Percentiles rank a stretch among this genome's conserved stretches.
phyloP scores from a whole-genome alignment of 2,888 invertebrate genomes.

The Didymodactylos carnosus region DNA sequence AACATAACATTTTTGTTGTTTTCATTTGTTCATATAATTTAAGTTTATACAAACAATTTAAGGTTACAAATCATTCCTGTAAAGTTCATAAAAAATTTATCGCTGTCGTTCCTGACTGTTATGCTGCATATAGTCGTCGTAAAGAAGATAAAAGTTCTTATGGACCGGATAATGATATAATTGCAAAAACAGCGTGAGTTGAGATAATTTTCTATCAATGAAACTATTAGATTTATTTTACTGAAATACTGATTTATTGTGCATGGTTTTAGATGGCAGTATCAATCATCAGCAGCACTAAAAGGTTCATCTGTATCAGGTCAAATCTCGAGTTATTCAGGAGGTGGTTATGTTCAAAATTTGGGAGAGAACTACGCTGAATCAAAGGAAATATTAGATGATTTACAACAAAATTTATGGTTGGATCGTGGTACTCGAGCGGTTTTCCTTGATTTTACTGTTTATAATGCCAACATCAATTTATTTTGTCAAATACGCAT shows the following conservation, averaged over 20 bases:
- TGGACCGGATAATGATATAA: not conserved
- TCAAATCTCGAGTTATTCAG: conserved; percentile 30
- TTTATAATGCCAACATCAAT: conserved; percentile 54
- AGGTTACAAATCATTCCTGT: conserved; percentile 41
- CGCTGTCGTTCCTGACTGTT: conserved; percentile 45
- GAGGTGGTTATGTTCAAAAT: conserved; percentile 32
- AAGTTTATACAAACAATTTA: conserved; percentile 12
- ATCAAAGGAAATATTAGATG: conserved; percentile 32
- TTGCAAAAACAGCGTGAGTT: conserved; percentile 21
- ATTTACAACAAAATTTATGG: conserved; percentile 42
- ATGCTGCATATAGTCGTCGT: conserved; percentile 38
- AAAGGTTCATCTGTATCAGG: conserved; percentile 38
- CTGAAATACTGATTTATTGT: too few species aligned
- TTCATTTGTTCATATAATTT: not conserved
- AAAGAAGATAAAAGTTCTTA: conserved; percentile 39
- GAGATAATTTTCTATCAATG: not conserved
- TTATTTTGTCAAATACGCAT: conserved; percentile 47
- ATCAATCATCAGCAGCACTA: conserved; percentile 32
- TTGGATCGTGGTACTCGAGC: conserved; percentile 48
- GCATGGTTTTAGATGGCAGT: conserved; percentile 33
- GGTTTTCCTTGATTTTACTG: conserved; percentile 49
- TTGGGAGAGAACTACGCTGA: conserved; percentile 32
- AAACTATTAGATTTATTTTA: too few species aligned
- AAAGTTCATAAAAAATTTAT: conserved; percentile 45
- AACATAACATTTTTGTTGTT: too few species aligned